Evolutionary conservation across 64 coral and sea anemone species (phyloP), one percentile per base, ranked within the genome.

Genomic region (Dendrophyllia cribrosa): DNA sequence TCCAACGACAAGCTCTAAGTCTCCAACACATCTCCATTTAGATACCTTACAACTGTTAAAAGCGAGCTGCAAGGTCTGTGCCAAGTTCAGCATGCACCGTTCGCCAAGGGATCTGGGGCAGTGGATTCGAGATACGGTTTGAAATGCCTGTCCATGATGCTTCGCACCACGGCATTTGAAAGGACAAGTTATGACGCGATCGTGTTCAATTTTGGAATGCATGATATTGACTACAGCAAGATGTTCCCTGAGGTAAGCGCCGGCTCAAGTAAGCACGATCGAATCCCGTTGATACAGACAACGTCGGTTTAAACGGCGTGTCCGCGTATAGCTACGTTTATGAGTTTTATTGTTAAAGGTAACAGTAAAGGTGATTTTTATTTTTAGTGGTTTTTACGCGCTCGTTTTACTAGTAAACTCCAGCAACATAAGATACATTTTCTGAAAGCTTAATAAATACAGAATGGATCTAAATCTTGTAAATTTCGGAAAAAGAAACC

Each of bases 171-270:
- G 51, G 88, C 83, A 9, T 78, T 97, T 66, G 82, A 91, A 72
- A 76, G 58, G 51, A 97, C 92, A 3, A 61, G 21, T 25, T 97
- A 97, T 67, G 95, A 97, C 34, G 95, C 91, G 73, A 71, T 97
- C 62, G 62, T 97, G 11, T 97, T 97, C 51, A 97, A 97, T 78
- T 97, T 97, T 71, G 95, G 95, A 58, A 91, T 97, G 83, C 95
- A 97, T 66, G 95, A 97, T 23, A 82, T 97, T 7, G 85, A 97
- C 47, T 97, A 97, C 72, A 97, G 92, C 75, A 79, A 90, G 34
- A 56, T 70, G 14, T 97, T 97, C 83, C 95, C 95, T 12, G 95
- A 97, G 88, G 95, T 94, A 83, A 64, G 71, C 11, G 9, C 2
- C 20, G 10, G n/a, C 78, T 58, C 53, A 56, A 56, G 53, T 1